Percentiles rank a stretch among this genome's conserved stretches.
Evolutionary conservation across 1,140 invertebrate species (phyloP).

Genomic region (Drosophila miranda): DNA sequence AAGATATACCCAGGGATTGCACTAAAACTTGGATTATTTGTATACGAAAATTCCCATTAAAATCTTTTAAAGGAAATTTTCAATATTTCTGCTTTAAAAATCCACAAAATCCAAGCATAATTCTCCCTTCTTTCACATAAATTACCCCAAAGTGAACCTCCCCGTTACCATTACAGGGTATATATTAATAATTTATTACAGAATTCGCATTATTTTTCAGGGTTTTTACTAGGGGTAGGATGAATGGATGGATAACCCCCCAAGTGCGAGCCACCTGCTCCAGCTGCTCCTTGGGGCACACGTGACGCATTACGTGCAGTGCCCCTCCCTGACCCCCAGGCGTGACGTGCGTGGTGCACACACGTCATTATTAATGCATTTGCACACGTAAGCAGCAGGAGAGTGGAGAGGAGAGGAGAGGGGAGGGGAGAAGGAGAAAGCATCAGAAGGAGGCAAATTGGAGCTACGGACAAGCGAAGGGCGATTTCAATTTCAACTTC

Average conservation of each 20-base stretch:
- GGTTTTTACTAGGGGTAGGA: slow-evolving; percentile 11
- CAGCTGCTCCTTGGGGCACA: slow-evolving; percentile 22
- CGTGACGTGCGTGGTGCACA: slow-evolving; percentile 65
- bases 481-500: slow-evolving; percentile 10
- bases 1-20: too few relatives aligned
- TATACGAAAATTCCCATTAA: too few relatives aligned
- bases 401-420: not conserved
- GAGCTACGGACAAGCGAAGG: too few relatives aligned
- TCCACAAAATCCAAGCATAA: too few relatives aligned
- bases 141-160: too few relatives aligned
- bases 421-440: not conserved
- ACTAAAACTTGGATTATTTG: too few relatives aligned
- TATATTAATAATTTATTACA: slow-evolving; percentile 16
- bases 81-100: too few relatives aligned
- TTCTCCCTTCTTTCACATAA: too few relatives aligned
- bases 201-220: slow-evolving; percentile 22
- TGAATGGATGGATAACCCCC: too few relatives aligned
- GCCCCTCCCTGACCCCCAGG: not conserved
- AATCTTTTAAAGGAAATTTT: too few relatives aligned
- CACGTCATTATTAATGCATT: slow-evolving; percentile 79
- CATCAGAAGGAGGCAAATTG: too few relatives aligned
- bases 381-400: slow-evolving; percentile 46
- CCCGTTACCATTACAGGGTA: too few relatives aligned
- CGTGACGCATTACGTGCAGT: slow-evolving; percentile 70
- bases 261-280: not conserved